phyloP scores from a whole-genome alignment of 2,888 invertebrate species.

The Mesorhabditis spiculigera region DNA sequence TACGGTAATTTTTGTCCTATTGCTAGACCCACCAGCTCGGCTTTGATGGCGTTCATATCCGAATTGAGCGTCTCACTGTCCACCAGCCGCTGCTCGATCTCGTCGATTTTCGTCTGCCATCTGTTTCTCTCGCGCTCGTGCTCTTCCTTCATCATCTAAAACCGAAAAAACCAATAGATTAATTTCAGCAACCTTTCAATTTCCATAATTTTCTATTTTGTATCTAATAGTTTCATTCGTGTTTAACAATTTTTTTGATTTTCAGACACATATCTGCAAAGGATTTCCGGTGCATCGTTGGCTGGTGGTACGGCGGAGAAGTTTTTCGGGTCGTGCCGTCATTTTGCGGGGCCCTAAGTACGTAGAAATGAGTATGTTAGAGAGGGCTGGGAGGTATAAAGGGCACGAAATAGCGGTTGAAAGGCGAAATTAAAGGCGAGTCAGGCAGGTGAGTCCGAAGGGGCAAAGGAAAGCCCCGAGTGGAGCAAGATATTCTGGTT shows the following conservation, averaged over 20 bases:
- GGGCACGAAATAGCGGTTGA: background rate
- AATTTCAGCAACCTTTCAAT: background rate
- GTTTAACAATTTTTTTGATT: background rate
- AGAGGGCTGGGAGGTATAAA: background rate
- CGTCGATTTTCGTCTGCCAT: constrained; percentile 51
- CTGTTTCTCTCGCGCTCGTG: constrained; percentile 50
- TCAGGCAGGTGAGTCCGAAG: too few species aligned
- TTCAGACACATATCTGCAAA: background rate
- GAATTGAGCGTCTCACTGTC: constrained; percentile 46
- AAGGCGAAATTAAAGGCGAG: too few species aligned
- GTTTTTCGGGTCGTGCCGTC: constrained; percentile 1
- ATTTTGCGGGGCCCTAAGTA: background rate
- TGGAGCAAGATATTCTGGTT: too few species aligned
- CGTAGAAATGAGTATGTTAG: background rate
- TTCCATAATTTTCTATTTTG: background rate
- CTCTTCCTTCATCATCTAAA: constrained; percentile 50
- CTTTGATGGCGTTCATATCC: constrained; percentile 49
- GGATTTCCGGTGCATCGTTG: constrained; percentile 5
- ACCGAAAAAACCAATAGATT: background rate
- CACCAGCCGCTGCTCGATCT: constrained; percentile 43
- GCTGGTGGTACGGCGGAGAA: background rate
- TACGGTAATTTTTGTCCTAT: too few species aligned
- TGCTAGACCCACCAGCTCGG: constrained; percentile 43
- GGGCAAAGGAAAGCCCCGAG: too few species aligned
- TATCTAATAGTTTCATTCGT: background rate